These are phyloP conservation scores for Thalassaphorura encarpata DNA, from an alignment of 1,140 invertebrate species.

Conservation along the genomic window DNA sequence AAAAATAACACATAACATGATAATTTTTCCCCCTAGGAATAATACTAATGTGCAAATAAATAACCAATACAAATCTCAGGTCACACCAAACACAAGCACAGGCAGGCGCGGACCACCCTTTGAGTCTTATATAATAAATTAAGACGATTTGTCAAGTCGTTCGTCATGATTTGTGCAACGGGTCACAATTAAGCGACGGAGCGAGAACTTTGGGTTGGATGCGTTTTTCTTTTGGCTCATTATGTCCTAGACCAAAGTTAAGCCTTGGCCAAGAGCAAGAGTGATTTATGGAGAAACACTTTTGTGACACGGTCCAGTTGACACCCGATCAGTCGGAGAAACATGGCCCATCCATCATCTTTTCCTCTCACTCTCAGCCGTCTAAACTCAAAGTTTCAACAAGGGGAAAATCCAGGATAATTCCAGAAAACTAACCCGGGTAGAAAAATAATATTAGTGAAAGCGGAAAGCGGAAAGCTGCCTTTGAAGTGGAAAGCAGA, in stretches of 20 bases:
- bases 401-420: no score
- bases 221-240: background rate
- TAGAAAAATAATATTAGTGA: no score
- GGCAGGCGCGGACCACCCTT: background rate
- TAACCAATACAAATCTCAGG: no score
- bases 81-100: background rate
- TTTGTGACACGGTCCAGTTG: conserved; percentile 13
- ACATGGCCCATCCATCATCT: conserved; percentile 6
- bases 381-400: background rate
- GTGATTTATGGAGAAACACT: conserved; percentile 8
- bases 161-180: background rate
- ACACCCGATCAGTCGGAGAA: conserved; percentile 7
- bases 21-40: no score
- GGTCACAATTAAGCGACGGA: background rate
- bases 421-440: no score
- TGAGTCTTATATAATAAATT: background rate
- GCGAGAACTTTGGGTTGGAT: background rate
- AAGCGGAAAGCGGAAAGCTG: no score
- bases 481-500: background rate
- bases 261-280: background rate
- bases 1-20: no score
- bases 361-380: background rate
- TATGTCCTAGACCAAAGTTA: background rate
- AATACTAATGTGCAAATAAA: no score
- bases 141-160: background rate